Percentiles rank a stretch among this genome's conserved stretches.
Evolutionary conservation across 2,888 invertebrate genomes (phyloP).

Genomic region (Chrysodeixis includens): DNA sequence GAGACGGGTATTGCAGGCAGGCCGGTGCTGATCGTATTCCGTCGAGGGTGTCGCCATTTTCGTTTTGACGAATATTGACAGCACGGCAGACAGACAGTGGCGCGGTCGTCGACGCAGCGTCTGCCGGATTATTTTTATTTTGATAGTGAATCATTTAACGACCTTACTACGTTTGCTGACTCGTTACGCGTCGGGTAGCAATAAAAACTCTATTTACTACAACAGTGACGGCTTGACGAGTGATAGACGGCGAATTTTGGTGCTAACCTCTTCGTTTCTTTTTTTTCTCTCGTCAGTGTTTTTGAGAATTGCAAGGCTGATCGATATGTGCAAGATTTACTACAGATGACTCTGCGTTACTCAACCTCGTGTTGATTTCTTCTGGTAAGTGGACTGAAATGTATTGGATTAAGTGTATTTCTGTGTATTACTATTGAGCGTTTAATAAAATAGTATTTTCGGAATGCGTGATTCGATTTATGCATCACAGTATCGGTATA

Average conservation of each 20-base stretch:
- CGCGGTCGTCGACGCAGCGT: constrained; percentile 87
- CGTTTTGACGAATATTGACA: constrained; percentile 93
- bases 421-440: constrained; percentile 53
- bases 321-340: constrained; percentile 89
- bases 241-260: constrained; percentile 76
- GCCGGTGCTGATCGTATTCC: constrained; percentile 87
- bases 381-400: constrained; percentile 79
- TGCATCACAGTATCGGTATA: constrained; percentile 42
- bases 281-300: constrained; percentile 81
- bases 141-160: constrained; percentile 86
- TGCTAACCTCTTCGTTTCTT: constrained; percentile 86
- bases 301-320: constrained; percentile 88
- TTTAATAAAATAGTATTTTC: constrained; percentile 59
- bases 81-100: constrained; percentile 89
- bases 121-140: constrained; percentile 88
- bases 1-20: constrained; percentile 72
- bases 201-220: constrained; percentile 75
- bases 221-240: constrained; percentile 78
- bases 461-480: constrained; percentile 43
- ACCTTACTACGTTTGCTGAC: constrained; percentile 72
- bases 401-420: constrained; percentile 45
- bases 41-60: constrained; percentile 92
- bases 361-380: constrained; percentile 72
- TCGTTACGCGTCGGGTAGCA: constrained; percentile 69
- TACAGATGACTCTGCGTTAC: constrained; percentile 86